A percentile compares a stretch with the other conserved stretches of the same genome.
phyloP scores from a whole-genome alignment of 2,888 invertebrate genomes.

The Drosophila sordidula region DNA sequence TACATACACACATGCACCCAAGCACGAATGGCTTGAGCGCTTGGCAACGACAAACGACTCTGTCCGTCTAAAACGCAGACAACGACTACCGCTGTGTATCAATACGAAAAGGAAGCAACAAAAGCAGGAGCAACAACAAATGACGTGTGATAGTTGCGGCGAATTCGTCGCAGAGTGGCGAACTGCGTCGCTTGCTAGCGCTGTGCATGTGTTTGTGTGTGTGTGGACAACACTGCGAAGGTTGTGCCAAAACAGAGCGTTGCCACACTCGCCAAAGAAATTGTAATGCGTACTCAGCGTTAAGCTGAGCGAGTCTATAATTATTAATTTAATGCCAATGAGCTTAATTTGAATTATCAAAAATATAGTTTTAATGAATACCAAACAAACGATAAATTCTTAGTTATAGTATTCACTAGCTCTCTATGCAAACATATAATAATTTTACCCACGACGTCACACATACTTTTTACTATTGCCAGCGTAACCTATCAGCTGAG shows the following conservation, averaged over 20 bases:
- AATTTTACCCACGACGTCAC: background rate
- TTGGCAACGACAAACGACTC: background rate
- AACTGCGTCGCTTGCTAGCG: background rate
- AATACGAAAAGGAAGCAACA: constrained; percentile 10
- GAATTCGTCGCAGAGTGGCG: constrained; percentile 37
- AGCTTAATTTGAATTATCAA: no score
- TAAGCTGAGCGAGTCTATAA: background rate
- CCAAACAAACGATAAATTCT: no score
- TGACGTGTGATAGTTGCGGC: constrained; percentile 30
- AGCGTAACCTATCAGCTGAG: background rate
- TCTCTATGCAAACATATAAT: no score
- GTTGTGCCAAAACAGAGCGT: background rate
- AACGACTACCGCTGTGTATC: background rate
- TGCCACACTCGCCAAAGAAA: constrained; percentile 1
- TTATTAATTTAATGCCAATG: background rate
- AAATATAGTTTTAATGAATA: no score
- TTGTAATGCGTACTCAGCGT: no score
- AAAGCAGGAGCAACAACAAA: constrained; percentile 11
- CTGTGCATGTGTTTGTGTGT: background rate
- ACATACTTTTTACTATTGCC: background rate
- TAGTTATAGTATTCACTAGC: no score
- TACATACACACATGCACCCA: background rate
- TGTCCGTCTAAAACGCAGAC: background rate
- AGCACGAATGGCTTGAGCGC: background rate
- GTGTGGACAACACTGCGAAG: background rate